Conservation (phyloP, 2,888 invertebrate genomes). For the Parasteatoda lunata region DNA sequence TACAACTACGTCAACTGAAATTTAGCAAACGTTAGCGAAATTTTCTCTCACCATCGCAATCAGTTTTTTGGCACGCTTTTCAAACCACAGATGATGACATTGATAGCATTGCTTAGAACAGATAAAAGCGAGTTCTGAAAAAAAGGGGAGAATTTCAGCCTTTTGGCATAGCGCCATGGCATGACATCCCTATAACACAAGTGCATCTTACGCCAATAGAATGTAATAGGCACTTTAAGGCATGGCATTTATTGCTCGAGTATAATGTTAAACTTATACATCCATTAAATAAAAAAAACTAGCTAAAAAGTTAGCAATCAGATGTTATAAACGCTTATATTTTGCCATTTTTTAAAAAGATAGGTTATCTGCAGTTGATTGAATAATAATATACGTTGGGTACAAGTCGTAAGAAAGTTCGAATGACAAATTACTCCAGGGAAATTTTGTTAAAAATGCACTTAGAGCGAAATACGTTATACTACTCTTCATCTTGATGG, state of each 20-base stretch:
- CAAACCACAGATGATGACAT: conserved; percentile 54
- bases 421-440: too few relatives aligned
- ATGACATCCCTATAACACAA: conserved; percentile 38
- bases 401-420: neutral
- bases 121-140: conserved; percentile 48
- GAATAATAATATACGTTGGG: neutral
- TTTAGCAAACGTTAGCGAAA: conserved; percentile 53
- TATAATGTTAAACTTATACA: conserved; percentile 30
- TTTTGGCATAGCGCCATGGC: conserved; percentile 52
- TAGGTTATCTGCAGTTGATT: conserved; percentile 10
- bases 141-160: conserved; percentile 15
- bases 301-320: conserved; percentile 46
- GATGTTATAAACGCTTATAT: conserved; percentile 9
- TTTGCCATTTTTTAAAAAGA: conserved; percentile 8
- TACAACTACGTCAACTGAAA: conserved; percentile 45
- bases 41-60: conserved; percentile 55
- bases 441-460: too few relatives aligned
- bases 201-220: conserved; percentile 46
- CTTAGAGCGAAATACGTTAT: too few relatives aligned
- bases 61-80: conserved; percentile 64
- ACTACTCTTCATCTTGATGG: too few relatives aligned
- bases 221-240: conserved; percentile 49
- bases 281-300: conserved; percentile 47
- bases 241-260: conserved; percentile 37
- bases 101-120: conserved; percentile 51